These are phyloP conservation scores for Tetraneura akinire DNA, from an alignment of 1,140 invertebrate species.

Conservation along the genomic window DNA sequence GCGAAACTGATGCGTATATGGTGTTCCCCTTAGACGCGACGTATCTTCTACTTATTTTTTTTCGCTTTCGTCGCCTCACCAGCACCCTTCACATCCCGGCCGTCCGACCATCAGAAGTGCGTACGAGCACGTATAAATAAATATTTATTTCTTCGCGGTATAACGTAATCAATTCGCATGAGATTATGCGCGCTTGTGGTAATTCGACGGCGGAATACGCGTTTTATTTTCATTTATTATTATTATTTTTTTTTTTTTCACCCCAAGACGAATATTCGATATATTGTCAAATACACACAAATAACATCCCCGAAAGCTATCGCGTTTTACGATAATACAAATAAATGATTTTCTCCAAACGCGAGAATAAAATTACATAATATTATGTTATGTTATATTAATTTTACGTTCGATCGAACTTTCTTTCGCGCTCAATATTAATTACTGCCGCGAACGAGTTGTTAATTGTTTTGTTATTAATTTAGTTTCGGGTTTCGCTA, in stretches of 20 bases:
- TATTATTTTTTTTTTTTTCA: no score
- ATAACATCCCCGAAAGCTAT: not conserved
- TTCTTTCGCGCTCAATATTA: no score
- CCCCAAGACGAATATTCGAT: not conserved
- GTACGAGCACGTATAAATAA: conserved; percentile 31
- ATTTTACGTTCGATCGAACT: not conserved
- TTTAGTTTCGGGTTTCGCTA: no score
- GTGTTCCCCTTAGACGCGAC: conserved; percentile 27
- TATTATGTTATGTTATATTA: not conserved
- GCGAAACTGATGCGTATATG: conserved; percentile 37
- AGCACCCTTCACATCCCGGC: not conserved
- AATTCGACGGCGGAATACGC: conserved; percentile 21
- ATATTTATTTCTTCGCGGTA: conserved; percentile 13
- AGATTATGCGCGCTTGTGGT: conserved; percentile 41
- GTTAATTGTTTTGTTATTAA: no score
- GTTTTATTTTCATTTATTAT: not conserved
- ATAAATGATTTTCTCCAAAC: not conserved
- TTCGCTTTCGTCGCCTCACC: not conserved
- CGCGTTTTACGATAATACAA: not conserved
- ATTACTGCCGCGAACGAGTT: no score
- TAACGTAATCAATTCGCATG: conserved; percentile 46
- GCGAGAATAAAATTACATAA: no score
- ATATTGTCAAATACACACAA: conserved; percentile 36
- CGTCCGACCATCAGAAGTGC: no score
- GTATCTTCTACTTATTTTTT: not conserved